Evolutionary conservation across 2,888 invertebrate genomes (phyloP).

Genomic region (Eilema depressum): DNA sequence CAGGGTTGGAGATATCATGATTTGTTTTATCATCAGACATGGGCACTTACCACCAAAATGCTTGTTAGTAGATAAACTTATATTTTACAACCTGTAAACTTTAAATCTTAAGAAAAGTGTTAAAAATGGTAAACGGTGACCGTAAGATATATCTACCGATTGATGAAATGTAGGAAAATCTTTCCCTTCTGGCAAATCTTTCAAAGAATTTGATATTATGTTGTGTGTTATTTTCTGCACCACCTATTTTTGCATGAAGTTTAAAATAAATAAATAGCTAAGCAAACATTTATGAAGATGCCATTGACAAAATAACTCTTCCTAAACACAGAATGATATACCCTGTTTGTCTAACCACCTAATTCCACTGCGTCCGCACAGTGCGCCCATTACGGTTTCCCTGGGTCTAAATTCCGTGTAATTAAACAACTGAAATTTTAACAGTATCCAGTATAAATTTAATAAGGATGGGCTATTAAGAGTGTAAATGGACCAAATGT

Average conservation of each 20-base stretch:
- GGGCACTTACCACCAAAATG: neutral
- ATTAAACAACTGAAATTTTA: constrained; percentile 86
- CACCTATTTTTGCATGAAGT: no score
- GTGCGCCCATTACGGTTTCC: constrained; percentile 72
- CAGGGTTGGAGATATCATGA: constrained; percentile 52
- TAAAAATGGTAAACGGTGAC: neutral
- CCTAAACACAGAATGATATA: constrained; percentile 61
- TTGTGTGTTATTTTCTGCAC: no score
- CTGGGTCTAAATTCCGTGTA: constrained; percentile 79
- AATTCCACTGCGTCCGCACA: constrained; percentile 71
- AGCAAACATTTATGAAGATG: constrained; percentile 21
- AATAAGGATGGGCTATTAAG: constrained; percentile 83
- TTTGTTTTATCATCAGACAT: constrained; percentile 8
- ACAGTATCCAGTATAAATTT: constrained; percentile 83
- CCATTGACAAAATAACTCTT: constrained; percentile 50
- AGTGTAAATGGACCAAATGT: constrained; percentile 77
- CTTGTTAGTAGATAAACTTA: constrained; percentile 16
- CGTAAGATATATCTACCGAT: neutral
- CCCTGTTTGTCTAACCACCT: constrained; percentile 66
- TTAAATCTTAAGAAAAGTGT: neutral
- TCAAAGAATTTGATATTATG: constrained; percentile 21
- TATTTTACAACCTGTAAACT: constrained; percentile 1
- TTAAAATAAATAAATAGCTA: no score
- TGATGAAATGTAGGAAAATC: neutral
- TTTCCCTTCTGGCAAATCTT: neutral